phyloP scores from a whole-genome alignment of 2,113 vertebrate species.

The Dasypus novemcinctus region DNA sequence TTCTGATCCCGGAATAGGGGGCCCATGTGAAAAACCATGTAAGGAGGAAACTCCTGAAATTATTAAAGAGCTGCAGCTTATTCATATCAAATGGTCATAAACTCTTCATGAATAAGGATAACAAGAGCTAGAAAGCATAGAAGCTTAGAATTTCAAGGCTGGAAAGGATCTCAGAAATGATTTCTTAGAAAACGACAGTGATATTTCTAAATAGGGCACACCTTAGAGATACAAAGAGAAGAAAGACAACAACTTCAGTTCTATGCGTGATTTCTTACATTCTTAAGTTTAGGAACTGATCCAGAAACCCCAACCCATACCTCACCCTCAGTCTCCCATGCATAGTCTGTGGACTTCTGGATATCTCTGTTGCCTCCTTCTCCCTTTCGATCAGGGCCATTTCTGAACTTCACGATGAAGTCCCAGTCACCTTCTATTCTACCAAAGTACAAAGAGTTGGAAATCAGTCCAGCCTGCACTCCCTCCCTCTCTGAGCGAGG shows the following conservation, averaged over 20 bases:
- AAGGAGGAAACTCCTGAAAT: constrained; percentile 27
- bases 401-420: background rate
- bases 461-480: background rate
- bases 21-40: background rate
- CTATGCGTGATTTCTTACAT: background rate
- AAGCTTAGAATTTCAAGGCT: background rate
- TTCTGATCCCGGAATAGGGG: background rate
- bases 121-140: background rate
- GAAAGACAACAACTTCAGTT: background rate
- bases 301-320: background rate
- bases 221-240: background rate
- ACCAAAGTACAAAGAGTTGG: background rate
- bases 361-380: background rate
- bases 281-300: background rate
- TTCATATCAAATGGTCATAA: background rate
- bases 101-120: background rate
- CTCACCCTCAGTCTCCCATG: background rate
- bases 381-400: background rate
- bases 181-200: background rate
- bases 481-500: background rate
- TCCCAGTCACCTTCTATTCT: background rate
- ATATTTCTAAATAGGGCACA: background rate
- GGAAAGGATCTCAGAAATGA: background rate
- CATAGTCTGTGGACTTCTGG: background rate
- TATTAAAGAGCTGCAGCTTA: background rate